These are phyloP conservation scores for Physocephala rufipes DNA, from an alignment of 2,888 invertebrate genomes.

Conservation along the genomic window DNA sequence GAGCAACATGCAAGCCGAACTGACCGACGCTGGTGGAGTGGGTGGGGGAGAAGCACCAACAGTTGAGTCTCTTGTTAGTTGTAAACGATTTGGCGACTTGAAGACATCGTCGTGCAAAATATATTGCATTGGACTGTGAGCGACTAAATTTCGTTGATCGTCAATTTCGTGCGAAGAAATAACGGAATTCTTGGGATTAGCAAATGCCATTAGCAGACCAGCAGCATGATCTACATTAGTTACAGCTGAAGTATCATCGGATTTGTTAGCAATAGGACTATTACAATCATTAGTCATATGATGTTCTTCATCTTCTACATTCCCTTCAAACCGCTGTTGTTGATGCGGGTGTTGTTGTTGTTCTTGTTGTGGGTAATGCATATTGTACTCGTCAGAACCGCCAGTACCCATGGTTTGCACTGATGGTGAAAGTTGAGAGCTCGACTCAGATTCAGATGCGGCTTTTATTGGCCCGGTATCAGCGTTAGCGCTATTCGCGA, in stretches of 20 bases:
- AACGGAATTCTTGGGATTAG: slow-evolving; percentile 50
- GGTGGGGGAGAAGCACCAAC: slow-evolving; percentile 52
- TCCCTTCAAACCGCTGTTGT: neutral
- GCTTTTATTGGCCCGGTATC: slow-evolving; percentile 67
- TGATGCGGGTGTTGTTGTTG: neutral
- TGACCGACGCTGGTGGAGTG: slow-evolving; percentile 66
- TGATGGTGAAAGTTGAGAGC: slow-evolving; percentile 69
- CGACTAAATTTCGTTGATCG: neutral
- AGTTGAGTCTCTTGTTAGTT: slow-evolving; percentile 39
- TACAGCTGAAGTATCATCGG: slow-evolving; percentile 35
- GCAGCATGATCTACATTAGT: slow-evolving; percentile 67
- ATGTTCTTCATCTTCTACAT: too few relatives aligned
- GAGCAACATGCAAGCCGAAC: slow-evolving; percentile 82
- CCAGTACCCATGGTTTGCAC: slow-evolving; percentile 38
- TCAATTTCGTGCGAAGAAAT: slow-evolving; percentile 30
- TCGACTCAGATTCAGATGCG: slow-evolving; percentile 77
- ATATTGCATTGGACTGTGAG: slow-evolving; percentile 11
- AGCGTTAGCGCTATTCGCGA: neutral
- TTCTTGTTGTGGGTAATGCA: neutral
- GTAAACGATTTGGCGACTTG: slow-evolving; percentile 47
- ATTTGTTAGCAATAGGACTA: neutral
- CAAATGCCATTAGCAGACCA: slow-evolving; percentile 70
- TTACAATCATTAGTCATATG: neutral
- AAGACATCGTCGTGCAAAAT: slow-evolving; percentile 45
- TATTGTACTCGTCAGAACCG: neutral